phyloP scores from a whole-genome alignment of 2,888 invertebrate genomes.

The Hyposoter dolosus region DNA sequence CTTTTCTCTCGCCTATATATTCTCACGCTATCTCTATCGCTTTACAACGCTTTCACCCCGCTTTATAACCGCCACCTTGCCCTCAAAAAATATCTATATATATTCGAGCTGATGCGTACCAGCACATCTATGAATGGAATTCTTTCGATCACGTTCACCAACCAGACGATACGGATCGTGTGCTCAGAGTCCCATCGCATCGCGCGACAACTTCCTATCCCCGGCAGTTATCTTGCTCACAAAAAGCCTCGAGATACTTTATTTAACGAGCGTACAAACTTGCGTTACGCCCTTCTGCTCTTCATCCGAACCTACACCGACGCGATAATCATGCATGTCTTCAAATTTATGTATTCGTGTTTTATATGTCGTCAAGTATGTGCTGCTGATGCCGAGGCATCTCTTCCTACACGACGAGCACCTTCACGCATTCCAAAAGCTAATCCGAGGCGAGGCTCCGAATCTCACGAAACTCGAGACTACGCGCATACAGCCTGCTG shows the following conservation, averaged over 20 bases:
- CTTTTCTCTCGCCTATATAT: slow-evolving; percentile 39
- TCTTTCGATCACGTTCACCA: slow-evolving; percentile 76
- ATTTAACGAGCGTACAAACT: neutral
- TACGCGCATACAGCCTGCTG: slow-evolving; percentile 14
- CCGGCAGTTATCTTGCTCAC: neutral
- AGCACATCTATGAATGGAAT: slow-evolving; percentile 81
- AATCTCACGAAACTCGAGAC: slow-evolving; percentile 78
- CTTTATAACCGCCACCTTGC: slow-evolving; percentile 42
- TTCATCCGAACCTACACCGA: neutral
- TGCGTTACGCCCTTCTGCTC: neutral
- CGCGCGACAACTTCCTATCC: slow-evolving; percentile 35
- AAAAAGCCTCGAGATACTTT: neutral
- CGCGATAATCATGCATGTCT: slow-evolving; percentile 56
- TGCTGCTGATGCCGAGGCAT: slow-evolving; percentile 49
- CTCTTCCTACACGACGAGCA: slow-evolving; percentile 66
- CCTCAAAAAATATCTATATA: slow-evolving; percentile 61
- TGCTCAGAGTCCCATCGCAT: slow-evolving; percentile 39
- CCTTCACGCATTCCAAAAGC: slow-evolving; percentile 81
- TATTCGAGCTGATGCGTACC: slow-evolving; percentile 67
- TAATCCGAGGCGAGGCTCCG: slow-evolving; percentile 75
- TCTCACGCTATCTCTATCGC: slow-evolving; percentile 63
- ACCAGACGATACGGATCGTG: slow-evolving; percentile 38
- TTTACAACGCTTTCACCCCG: slow-evolving; percentile 60
- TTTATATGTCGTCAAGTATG: slow-evolving; percentile 44
- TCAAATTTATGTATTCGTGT: slow-evolving; percentile 15